Percentiles rank a stretch among this genome's conserved stretches.
phyloP scores from a whole-genome alignment of 2,113 vertebrate genomes.

The Paralichthys olivaceus region DNA sequence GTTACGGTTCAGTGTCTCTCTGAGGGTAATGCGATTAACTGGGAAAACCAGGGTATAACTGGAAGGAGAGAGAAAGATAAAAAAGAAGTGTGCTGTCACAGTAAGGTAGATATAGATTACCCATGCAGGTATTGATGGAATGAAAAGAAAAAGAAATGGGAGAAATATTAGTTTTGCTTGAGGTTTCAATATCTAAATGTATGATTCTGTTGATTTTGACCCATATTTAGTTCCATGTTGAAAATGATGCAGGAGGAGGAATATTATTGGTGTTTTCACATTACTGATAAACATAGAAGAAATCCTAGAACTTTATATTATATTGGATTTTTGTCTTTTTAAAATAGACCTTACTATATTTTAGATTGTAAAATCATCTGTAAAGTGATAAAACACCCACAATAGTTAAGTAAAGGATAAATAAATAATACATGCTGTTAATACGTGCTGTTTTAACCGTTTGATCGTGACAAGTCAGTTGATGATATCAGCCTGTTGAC shows the following conservation, averaged over 20 bases:
- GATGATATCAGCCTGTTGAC: background rate
- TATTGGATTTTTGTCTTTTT: background rate
- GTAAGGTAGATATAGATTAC: background rate
- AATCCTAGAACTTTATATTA: too few species aligned
- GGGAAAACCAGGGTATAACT: slow-evolving; percentile 25
- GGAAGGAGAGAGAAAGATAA: slow-evolving; percentile 15
- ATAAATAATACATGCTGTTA: background rate
- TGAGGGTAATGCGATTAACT: slow-evolving; percentile 68
- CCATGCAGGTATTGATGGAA: background rate
- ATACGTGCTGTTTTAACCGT: background rate
- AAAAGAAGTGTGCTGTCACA: background rate
- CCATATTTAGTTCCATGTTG: background rate
- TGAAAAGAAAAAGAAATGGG: background rate
- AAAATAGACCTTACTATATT: background rate
- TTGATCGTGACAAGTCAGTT: background rate
- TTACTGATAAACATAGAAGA: too few species aligned
- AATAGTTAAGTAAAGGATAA: background rate
- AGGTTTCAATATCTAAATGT: background rate
- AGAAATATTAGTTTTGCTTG: background rate
- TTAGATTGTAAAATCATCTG: too few species aligned
- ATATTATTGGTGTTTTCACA: background rate
- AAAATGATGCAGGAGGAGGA: background rate
- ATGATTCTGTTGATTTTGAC: background rate
- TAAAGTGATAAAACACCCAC: background rate
- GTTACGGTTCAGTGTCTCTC: slow-evolving; percentile 43